Evolutionary conservation across 1,140 invertebrate species (phyloP).

Genomic region (Latrodectus geometricus): DNA sequence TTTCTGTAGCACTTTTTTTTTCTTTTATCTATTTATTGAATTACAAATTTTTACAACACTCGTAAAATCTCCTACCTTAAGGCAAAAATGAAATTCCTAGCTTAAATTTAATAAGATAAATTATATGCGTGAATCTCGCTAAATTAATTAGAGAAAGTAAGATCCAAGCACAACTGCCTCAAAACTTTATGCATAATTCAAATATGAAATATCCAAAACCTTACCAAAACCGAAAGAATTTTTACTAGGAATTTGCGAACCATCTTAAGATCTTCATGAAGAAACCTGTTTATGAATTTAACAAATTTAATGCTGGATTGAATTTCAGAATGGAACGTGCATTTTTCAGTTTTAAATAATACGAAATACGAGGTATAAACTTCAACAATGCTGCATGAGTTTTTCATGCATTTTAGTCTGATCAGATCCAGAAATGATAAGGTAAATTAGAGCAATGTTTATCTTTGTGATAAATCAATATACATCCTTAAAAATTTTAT

Average conservation of each 20-base stretch:
- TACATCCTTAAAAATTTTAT: too few relatives aligned
- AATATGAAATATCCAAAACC: conserved; percentile 8
- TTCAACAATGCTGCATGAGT: too few relatives aligned
- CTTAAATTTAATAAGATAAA: conserved; percentile 52
- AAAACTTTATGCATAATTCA: conserved; percentile 36
- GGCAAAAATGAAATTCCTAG: conserved; percentile 24
- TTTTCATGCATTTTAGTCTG: too few relatives aligned
- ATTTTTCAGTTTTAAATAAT: neutral
- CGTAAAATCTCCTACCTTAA: neutral
- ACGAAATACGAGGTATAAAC: too few relatives aligned
- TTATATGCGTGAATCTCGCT: conserved; percentile 28
- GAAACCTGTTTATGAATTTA: neutral
- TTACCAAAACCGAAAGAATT: neutral
- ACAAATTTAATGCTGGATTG: neutral
- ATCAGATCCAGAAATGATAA: too few relatives aligned
- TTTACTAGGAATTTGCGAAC: neutral
- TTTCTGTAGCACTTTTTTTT: too few relatives aligned
- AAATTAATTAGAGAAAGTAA: conserved; percentile 45
- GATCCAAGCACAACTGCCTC: conserved; percentile 1
- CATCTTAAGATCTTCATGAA: neutral
- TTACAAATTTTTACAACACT: conserved; percentile 38
- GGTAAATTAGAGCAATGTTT: too few relatives aligned
- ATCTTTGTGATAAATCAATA: too few relatives aligned
- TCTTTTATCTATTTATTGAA: conserved; percentile 17
- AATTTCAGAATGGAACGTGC: neutral